Evolutionary conservation across 2,888 invertebrate genomes (phyloP), one percentile per base, ranked within the genome.

Genomic region (Blastobasis adustella): DNA sequence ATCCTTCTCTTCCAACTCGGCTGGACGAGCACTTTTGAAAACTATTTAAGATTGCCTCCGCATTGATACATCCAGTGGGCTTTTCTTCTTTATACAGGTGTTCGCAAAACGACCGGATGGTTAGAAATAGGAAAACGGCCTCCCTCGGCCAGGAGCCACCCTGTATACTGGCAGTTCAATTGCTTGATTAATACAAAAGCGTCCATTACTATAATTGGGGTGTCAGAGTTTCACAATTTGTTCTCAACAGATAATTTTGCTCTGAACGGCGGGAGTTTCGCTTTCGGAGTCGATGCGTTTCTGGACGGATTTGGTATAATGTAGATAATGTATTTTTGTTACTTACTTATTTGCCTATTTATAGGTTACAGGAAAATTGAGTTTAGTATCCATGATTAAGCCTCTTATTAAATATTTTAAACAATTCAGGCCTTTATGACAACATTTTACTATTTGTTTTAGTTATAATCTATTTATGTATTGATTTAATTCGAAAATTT

Each of bases 171-270:
- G 52, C 55, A 59, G 65, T 66, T 67, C 70, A 69, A 71, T 71
- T 63, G 69, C 63, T 69, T 72, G 73, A 75, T 73, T 75, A 72
- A 74, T 70, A 73, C 66, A 68, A 73, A 74, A 69, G 69, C 70
- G 65, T 68, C 69, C 65, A 76, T 74, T 73, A 74, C 68, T 71
- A 67, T 71, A 73, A 75, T 75, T 70, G 71, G 67, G 65, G 71
- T 69, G 66, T 67, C 65, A 54, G 58, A 63, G 62, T 63, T 69
- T 60, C 58, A 53, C 62, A 63, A 67, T 69, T 70, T 66, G 65
- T 68, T 70, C 66, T 65, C 45, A 43, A 23, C n/a, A 37, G 49
- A 49, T 37, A 44, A 49, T 49, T 49, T 10, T 45, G 37, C 41
- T 39, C 6, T 40, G 47, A 5, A 37, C n/a, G 37, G 37, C 36